phyloP scores from a whole-genome alignment of 2,888 invertebrate genomes.

The Zootermopsis nevadensis region DNA sequence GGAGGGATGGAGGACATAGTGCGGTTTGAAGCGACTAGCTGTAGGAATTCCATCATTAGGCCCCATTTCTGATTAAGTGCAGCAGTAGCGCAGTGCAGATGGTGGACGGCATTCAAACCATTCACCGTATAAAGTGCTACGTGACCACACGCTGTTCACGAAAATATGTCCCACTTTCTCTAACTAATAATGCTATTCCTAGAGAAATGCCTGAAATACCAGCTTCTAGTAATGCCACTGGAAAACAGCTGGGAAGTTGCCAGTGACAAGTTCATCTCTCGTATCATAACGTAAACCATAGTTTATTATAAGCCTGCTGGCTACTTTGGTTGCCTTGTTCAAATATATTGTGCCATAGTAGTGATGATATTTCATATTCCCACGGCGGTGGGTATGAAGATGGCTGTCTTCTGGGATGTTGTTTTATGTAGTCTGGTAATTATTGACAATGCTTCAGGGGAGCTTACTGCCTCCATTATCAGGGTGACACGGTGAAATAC shows the following conservation, averaged over 20 bases:
- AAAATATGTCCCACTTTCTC: constrained; percentile 4
- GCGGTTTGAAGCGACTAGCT: constrained; percentile 23
- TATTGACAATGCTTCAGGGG: too few relatives aligned
- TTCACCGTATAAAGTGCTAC: constrained; percentile 31
- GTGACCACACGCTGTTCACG: constrained; percentile 4
- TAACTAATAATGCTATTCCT: not conserved
- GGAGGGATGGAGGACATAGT: not conserved
- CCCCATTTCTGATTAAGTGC: constrained; percentile 12
- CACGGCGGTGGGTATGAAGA: too few relatives aligned
- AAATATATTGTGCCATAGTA: too few relatives aligned
- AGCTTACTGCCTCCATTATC: too few relatives aligned
- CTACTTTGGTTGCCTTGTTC: too few relatives aligned
- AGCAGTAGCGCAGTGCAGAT: constrained; percentile 11
- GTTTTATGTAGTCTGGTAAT: too few relatives aligned
- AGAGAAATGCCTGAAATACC: constrained; percentile 3
- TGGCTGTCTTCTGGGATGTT: too few relatives aligned
- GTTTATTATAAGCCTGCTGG: too few relatives aligned
- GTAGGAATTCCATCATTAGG: constrained; percentile 30
- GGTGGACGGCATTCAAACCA: constrained; percentile 30
- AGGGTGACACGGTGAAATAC: too few relatives aligned
- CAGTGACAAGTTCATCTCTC: not conserved
- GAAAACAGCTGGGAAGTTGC: not conserved
- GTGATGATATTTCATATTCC: too few relatives aligned
- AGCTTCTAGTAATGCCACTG: not conserved
- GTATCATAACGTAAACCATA: not conserved